These are phyloP conservation scores for Heterotilapia buettikoferi DNA, from an alignment of 2,113 vertebrate species.

Conservation along the genomic window DNA sequence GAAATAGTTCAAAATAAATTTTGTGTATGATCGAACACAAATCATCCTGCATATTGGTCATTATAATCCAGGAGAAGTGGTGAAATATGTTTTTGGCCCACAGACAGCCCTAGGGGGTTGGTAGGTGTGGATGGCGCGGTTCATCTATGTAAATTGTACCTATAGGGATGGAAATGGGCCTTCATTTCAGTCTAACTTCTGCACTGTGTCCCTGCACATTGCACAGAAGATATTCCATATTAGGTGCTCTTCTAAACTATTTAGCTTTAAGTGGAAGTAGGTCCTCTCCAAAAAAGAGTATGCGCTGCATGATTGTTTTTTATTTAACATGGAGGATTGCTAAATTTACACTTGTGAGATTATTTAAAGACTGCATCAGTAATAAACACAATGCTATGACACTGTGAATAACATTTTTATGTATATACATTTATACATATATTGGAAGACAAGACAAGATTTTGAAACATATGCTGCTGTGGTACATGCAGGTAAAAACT, in stretches of 20 bases:
- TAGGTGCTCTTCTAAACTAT: background rate
- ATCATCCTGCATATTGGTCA: background rate
- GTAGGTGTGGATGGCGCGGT: accelerated
- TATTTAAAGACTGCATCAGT: background rate
- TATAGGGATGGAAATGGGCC: background rate
- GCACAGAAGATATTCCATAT: background rate
- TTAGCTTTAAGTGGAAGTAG: background rate
- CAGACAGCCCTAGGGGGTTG: background rate
- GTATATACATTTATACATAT: background rate
- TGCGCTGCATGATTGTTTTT: background rate
- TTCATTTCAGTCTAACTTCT: background rate
- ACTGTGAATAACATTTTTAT: background rate
- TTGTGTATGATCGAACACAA: background rate
- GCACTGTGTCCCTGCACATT: background rate
- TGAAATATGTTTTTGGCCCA: background rate
- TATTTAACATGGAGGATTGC: background rate
- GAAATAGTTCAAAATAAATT: background rate
- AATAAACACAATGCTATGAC: background rate
- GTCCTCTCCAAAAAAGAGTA: background rate
- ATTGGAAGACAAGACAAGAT: background rate
- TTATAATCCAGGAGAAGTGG: background rate
- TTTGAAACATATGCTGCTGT: background rate
- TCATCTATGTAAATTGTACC: background rate
- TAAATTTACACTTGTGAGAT: background rate
- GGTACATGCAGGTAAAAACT: background rate